Conservation (phyloP, 2,113 vertebrate species). For the Progne subis region DNA sequence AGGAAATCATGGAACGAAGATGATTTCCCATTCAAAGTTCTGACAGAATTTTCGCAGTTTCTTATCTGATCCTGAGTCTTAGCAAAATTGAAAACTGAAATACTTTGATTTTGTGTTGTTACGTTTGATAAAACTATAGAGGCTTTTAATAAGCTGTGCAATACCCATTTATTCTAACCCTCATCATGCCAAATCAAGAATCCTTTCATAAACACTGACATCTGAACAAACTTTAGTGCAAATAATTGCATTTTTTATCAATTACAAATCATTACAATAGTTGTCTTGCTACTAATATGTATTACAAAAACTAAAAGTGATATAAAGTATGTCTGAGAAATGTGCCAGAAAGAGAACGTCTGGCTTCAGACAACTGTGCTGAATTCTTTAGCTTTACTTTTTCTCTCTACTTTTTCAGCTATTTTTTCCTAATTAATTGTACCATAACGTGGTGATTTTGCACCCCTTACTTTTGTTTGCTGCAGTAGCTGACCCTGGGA, state of each 20-base stretch:
- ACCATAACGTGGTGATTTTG: neutral
- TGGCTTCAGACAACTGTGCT: neutral
- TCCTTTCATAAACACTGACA: neutral
- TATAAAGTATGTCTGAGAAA: neutral
- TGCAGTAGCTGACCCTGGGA: conserved; percentile 14
- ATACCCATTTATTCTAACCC: neutral
- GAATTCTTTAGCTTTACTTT: neutral
- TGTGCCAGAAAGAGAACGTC: neutral
- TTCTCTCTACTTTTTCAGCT: neutral
- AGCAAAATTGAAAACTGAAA: neutral
- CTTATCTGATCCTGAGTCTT: neutral
- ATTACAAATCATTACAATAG: neutral
- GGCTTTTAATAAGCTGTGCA: neutral
- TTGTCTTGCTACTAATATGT: neutral
- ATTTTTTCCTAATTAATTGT: neutral
- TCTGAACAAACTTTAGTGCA: neutral
- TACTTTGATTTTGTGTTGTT: neutral
- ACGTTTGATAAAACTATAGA: neutral
- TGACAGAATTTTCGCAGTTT: neutral
- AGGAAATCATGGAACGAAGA: neutral
- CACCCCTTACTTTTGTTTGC: neutral
- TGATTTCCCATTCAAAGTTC: neutral
- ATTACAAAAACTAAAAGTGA: neutral
- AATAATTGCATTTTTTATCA: neutral
- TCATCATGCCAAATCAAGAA: rapidly evolving